Base-by-base conservation (phyloP, 1,140 invertebrate species). In the Drosophila pachea region DNA sequence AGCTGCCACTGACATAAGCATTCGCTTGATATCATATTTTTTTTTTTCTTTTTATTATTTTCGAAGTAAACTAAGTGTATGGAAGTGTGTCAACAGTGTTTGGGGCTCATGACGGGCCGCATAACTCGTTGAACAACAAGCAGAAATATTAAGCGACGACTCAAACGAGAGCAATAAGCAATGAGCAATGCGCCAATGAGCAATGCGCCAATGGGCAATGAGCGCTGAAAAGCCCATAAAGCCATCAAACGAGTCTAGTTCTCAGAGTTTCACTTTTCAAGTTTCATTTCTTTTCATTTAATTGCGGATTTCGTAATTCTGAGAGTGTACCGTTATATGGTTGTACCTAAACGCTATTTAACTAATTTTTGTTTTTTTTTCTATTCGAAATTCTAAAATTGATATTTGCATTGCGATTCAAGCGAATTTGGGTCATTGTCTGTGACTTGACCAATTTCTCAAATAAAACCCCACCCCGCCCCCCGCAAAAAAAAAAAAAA, bases 231-330 rank as follows among this genome's bases (percentile, higher is more conserved):
- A 81, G 65, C 52, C 63, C 68, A 78, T 22, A 1, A 47, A 40
- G 29, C 32, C 22, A 40, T 40, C 49, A 75, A 84, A 64, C 76
- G 73, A 68, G 9, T 31, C 64, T 55, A 71, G 79, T 70, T 83
- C 73, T 76, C 50, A 72, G 52, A 64, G 73, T 83, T 83, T 83
- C 79, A 83, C 79, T 83, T 83, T 83, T 68, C 66, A 70, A 7
- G 43, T 22, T 7, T 32, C 2, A 53, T 35, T 50, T 22, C 22
- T 22, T 22, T 22, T 22, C 22, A 22, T 22, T 22, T 22, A 22
- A 22, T n/a, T n/a, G n/a, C n/a, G n/a, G n/a, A n/a, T n/a, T n/a
- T n/a, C n/a, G n/a, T 69, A 71, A 63, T 11, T 38, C 7, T 38
- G 22, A 22, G 22, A 22, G 22, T 22, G 22, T 22, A 3, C 22